These are phyloP conservation scores for Drosophila nr. fundita DNA, from an alignment of 2,888 invertebrate genomes.

Conservation along the genomic window DNA sequence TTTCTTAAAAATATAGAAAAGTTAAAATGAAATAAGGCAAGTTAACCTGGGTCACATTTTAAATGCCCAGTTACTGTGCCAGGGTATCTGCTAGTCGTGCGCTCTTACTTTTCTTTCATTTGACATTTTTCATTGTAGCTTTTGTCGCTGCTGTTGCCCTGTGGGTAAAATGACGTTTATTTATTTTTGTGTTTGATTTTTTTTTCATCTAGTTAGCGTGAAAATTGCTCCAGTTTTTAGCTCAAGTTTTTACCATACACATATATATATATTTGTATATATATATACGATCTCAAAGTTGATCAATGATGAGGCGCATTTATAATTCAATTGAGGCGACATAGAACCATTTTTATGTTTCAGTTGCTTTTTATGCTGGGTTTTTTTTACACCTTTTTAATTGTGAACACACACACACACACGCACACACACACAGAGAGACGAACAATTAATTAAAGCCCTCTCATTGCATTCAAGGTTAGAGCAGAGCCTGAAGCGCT, in stretches of 20 bases:
- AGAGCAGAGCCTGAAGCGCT: constrained; percentile 58
- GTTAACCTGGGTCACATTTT: no score
- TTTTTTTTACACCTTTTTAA: constrained; percentile 71
- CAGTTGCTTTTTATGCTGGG: constrained; percentile 23
- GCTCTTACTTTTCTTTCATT: background rate
- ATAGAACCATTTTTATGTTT: constrained; percentile 42
- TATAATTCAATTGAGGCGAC: constrained; percentile 49
- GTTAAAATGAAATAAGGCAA: no score
- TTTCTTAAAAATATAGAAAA: background rate
- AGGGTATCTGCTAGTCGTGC: background rate
- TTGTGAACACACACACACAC: constrained; percentile 40
- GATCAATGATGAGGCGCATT: constrained; percentile 57
- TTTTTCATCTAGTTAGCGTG: constrained; percentile 60
- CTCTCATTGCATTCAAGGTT: constrained; percentile 79
- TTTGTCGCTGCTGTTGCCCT: constrained; percentile 40
- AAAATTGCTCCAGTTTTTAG: constrained; percentile 74
- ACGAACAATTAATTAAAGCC: constrained; percentile 74
- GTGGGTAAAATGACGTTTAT: constrained; percentile 59
- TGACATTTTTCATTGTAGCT: background rate
- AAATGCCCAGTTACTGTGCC: background rate
- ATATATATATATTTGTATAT: background rate
- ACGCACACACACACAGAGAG: constrained; percentile 25
- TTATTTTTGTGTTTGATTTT: constrained; percentile 38
- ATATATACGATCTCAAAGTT: constrained; percentile 12
- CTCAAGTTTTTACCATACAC: constrained; percentile 13